Evolutionary conservation across 2,113 vertebrate genomes (phyloP).

Genomic region (Coregonus clupeaformis): DNA sequence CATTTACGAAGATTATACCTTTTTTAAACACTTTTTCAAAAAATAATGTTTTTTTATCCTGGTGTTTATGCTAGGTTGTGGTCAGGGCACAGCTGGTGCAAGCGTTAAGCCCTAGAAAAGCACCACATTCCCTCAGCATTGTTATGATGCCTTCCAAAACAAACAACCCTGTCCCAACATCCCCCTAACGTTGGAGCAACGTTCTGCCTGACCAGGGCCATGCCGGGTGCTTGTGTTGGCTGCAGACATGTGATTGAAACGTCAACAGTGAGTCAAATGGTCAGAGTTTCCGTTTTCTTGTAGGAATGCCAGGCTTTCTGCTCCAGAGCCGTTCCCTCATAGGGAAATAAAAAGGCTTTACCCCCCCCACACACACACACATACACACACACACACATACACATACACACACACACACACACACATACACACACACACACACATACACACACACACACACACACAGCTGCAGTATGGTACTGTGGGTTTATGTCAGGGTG

Average conservation of each 20-base stretch:
- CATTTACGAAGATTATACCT: too few species aligned
- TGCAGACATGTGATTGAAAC: background rate
- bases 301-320: slow-evolving; percentile 61
- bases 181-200: background rate
- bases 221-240: slow-evolving; percentile 58
- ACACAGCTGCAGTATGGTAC: background rate
- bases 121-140: slow-evolving; percentile 28
- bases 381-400: too few species aligned
- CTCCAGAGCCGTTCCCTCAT: slow-evolving; percentile 53
- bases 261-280: slow-evolving; percentile 21
- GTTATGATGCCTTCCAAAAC: slow-evolving; percentile 15
- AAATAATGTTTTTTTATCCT: too few species aligned
- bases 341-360: slow-evolving; percentile 57
- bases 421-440: too few species aligned
- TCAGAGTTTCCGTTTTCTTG: slow-evolving; percentile 54
- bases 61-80: slow-evolving; percentile 8
- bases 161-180: slow-evolving; percentile 29
- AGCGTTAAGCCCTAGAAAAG: slow-evolving; percentile 25
- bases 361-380: too few species aligned
- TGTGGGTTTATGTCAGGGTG: background rate
- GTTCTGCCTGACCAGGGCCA: slow-evolving; percentile 1
- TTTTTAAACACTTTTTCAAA: too few species aligned
- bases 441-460: too few species aligned
- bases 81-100: slow-evolving; percentile 11
- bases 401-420: too few species aligned